Percentiles rank a stretch among this genome's conserved stretches.
These are phyloP conservation scores for Halcyon smyrnensis DNA, from an alignment of 2,797 vertebrate genomes.

Conservation along the genomic window DNA sequence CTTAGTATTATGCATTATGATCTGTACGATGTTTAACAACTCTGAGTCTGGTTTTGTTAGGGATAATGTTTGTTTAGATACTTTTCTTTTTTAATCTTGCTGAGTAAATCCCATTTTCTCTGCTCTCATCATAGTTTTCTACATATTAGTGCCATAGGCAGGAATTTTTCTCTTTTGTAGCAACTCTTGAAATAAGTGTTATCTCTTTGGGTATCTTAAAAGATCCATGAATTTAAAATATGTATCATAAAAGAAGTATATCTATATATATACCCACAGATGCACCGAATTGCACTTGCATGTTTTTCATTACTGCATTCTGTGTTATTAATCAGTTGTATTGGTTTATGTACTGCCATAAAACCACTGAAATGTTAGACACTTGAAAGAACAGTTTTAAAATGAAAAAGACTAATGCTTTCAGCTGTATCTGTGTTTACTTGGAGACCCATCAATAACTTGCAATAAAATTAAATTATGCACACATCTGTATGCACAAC, in stretches of 20 bases:
- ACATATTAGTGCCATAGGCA: neutral
- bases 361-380: constrained; percentile 1
- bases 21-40: neutral
- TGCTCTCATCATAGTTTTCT: neutral
- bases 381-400: neutral
- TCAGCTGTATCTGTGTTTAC: neutral
- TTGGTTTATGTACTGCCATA: constrained; percentile 13
- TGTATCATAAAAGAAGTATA: neutral
- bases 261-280: neutral
- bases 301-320: constrained; percentile 22
- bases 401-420: constrained; percentile 1
- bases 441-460: neutral
- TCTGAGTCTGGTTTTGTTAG: neutral
- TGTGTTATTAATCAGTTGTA: neutral
- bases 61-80: neutral
- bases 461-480: neutral
- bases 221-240: constrained; percentile 23
- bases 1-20: neutral
- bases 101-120: neutral
- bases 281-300: neutral
- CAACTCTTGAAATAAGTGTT: neutral
- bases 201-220: neutral
- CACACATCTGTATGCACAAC: neutral
- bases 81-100: neutral
- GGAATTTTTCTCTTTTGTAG: neutral